Evolutionary conservation across 2,113 vertebrate genomes (phyloP).

Genomic region (Crotalus helleri): DNA sequence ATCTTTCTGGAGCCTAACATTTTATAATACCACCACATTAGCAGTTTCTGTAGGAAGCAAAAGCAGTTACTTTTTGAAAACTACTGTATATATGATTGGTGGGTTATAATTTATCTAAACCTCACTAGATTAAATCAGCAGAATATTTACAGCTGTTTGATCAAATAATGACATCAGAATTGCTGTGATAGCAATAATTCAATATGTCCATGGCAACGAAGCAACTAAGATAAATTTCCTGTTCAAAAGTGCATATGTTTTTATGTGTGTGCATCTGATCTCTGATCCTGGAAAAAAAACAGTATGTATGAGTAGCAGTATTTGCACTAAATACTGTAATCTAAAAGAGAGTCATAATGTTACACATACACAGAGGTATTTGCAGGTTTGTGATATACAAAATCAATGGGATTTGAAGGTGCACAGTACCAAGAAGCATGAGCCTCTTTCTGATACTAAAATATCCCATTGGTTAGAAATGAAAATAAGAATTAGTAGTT

Average conservation of each 20-base stretch:
- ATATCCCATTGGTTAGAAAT: slow-evolving; percentile 11
- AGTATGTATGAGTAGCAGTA: slow-evolving; percentile 2
- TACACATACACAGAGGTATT: neutral
- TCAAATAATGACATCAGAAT: neutral
- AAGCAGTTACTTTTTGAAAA: neutral
- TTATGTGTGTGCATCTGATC: neutral
- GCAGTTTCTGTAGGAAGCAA: neutral
- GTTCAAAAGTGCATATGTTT: slow-evolving; percentile 17
- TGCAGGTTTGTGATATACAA: neutral
- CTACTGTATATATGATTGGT: neutral
- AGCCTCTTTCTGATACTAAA: slow-evolving; percentile 17
- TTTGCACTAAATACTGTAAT: slow-evolving; percentile 4
- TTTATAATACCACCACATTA: neutral
- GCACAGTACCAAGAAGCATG: slow-evolving; percentile 23
- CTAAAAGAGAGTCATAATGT: neutral
- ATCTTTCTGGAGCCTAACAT: neutral
- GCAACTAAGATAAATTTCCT: slow-evolving; percentile 11
- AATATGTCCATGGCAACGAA: neutral
- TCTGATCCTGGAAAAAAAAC: slow-evolving; percentile 8
- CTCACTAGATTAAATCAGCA: neutral
- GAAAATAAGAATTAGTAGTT: slow-evolving; percentile 36
- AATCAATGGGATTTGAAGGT: slow-evolving; percentile 31
- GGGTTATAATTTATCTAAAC: neutral
- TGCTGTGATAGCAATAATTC: neutral
- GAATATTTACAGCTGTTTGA: neutral